Evolutionary conservation across 2,888 invertebrate genomes (phyloP).

Genomic region (Lymantria monacha): DNA sequence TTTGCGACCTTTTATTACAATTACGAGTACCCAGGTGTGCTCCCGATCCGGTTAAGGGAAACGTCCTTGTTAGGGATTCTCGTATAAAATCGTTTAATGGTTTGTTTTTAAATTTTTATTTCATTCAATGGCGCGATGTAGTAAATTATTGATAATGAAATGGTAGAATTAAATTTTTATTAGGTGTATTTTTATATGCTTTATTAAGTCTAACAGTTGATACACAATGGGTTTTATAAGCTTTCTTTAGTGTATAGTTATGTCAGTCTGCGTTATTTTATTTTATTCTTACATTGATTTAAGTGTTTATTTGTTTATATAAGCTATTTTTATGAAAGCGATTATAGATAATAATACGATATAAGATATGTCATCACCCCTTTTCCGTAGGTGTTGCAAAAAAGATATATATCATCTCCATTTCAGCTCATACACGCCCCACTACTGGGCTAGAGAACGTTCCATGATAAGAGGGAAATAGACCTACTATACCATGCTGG

Average conservation of each 20-base stretch:
- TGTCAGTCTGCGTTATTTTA: too few species aligned
- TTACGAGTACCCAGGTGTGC: conserved; percentile 82
- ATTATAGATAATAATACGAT: too few species aligned
- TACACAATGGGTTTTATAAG: conserved; percentile 36
- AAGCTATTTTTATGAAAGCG: too few species aligned
- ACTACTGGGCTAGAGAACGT: too few species aligned
- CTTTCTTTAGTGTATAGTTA: neutral
- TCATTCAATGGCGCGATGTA: conserved; percentile 67
- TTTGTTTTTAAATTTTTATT: conserved; percentile 80
- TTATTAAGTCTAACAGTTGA: conserved; percentile 33
- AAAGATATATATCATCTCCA: too few species aligned
- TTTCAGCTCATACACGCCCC: too few species aligned
- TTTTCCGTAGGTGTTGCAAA: too few species aligned
- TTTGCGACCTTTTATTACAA: conserved; percentile 79
- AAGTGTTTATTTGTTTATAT: neutral
- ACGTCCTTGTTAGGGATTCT: conserved; percentile 80
- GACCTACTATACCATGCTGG: too few species aligned
- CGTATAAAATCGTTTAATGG: conserved; percentile 80
- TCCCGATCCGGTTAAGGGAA: conserved; percentile 82
- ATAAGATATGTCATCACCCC: too few species aligned
- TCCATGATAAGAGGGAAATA: too few species aligned
- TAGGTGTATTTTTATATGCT: conserved; percentile 56
- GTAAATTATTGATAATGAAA: conserved; percentile 74
- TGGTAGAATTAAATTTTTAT: conserved; percentile 50
- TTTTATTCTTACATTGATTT: too few species aligned